Base-by-base conservation (phyloP, 1,140 invertebrate species). In the Calliopsis andreniformis region DNA sequence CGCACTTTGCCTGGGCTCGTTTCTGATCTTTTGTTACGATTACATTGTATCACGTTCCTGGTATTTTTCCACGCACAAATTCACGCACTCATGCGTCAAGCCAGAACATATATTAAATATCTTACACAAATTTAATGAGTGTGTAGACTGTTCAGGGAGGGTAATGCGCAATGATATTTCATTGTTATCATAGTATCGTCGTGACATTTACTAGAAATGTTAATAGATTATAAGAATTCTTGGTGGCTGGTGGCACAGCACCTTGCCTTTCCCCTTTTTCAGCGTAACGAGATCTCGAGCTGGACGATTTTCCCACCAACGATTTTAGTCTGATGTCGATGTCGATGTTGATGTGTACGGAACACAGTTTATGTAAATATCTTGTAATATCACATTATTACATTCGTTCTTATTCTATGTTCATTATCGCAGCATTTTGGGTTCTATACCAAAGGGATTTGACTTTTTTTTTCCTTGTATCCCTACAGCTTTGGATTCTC, bases 401-500 rank as follows among this genome's bases (percentile, higher is more conserved):
- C 53, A 47, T 59, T 66, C 66, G 25, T 20, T 58, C 14, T 61
- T 42, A 47, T 55, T 86, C 45, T 73, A 25, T 78, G 59, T 53
- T 28, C 10, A 49, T 53, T 55, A 18, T 70, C 69, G 49, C 64
- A 79, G 55, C 39, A 58, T 73, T 80, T 63, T 43, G 47, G 58
- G 55, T 62, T 78, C 10, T 76, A 42, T 56, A 55, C 76, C 32
- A 23, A 70, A 75, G 35, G 12, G 30, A 79, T 76, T 79, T 58
- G 58, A 53, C 35, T 30, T 82, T 42, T 49, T 39, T 80, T 79
- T 73, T 82, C 39, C 82, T 81, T 58, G 56, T 78, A 79, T 83
- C 77, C 75, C 77, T 86, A 83, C 83, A 89, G 86, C 83, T 59
- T 87, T 84, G 83, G 83, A 86, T 88, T 89, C 55, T 79, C 76